Evolutionary conservation across 2,797 vertebrate genomes (phyloP).

Genomic region (Rhabdophis nuchalis): DNA sequence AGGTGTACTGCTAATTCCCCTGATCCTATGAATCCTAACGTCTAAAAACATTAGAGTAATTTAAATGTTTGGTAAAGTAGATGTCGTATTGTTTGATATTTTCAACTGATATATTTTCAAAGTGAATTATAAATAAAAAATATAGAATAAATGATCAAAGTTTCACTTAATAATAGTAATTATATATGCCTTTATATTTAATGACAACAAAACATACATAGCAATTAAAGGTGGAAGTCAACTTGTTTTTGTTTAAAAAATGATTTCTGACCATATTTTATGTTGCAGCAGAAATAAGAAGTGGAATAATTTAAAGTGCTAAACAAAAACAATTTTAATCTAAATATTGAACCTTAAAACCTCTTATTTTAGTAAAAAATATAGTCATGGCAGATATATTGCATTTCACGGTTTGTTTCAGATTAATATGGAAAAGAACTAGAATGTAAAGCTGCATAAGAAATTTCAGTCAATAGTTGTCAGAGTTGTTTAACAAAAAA

Average conservation of each 20-base stretch:
- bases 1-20: background rate
- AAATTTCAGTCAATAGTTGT: conserved; percentile 60
- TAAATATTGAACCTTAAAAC: conserved; percentile 39
- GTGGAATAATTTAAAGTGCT: background rate
- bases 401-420: conserved; percentile 64
- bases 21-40: background rate
- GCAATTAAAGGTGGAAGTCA: background rate
- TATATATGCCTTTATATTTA: background rate
- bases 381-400: conserved; percentile 66
- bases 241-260: background rate
- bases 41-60: background rate
- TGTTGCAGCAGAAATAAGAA: conserved; percentile 51
- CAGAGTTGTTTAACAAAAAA: conserved; percentile 59
- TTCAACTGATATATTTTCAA: background rate
- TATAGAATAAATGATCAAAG: background rate
- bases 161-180: background rate
- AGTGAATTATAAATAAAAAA: background rate
- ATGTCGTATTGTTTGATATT: background rate
- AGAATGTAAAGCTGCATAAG: conserved; percentile 49
- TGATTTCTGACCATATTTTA: conserved; percentile 42
- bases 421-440: conserved; percentile 63
- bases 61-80: background rate
- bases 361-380: conserved; percentile 58
- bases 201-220: background rate
- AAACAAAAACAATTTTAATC: background rate